Conservation (phyloP, 1,140 invertebrate species). For the Calephelis nemesis region DNA sequence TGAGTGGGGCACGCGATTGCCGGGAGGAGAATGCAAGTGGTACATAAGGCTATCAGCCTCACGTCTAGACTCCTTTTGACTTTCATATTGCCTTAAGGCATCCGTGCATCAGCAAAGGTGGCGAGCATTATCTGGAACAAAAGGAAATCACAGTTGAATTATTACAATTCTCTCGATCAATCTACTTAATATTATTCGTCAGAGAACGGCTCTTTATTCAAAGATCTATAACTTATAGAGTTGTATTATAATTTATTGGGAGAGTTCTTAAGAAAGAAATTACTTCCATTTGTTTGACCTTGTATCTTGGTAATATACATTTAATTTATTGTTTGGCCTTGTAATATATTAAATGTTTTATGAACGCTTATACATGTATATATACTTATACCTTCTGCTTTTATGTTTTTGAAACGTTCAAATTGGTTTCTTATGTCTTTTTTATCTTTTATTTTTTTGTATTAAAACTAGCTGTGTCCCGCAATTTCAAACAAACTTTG, state of each 20-base stretch:
- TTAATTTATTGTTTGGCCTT: conserved; percentile 10
- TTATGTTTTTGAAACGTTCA: no score
- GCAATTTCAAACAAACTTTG: no score
- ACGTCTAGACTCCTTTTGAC: conserved; percentile 58
- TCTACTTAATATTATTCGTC: conserved; percentile 35
- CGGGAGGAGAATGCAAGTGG: conserved; percentile 60
- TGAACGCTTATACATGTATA: not conserved
- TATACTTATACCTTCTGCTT: no score
- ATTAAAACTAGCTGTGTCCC: no score
- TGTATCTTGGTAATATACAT: conserved; percentile 13
- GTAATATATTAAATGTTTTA: conserved; percentile 12
- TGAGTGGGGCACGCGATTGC: conserved; percentile 84
- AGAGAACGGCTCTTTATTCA: conserved; percentile 34
- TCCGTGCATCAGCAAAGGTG: conserved; percentile 41
- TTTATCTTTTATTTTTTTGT: no score
- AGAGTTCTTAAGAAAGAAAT: conserved; percentile 13
- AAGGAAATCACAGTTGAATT: conserved; percentile 44
- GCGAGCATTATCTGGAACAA: conserved; percentile 74
- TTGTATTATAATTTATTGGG: conserved; percentile 24
- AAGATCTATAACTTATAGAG: conserved; percentile 40
- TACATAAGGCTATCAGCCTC: conserved; percentile 68
- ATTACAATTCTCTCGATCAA: conserved; percentile 29
- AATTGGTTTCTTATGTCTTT: no score
- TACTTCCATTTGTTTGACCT: conserved; percentile 12
- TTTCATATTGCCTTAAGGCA: conserved; percentile 71